Percentiles rank a stretch among this genome's conserved stretches.
These are phyloP conservation scores for Chaitophorus viminalis DNA, from an alignment of 2,888 invertebrate species.

Conservation along the genomic window DNA sequence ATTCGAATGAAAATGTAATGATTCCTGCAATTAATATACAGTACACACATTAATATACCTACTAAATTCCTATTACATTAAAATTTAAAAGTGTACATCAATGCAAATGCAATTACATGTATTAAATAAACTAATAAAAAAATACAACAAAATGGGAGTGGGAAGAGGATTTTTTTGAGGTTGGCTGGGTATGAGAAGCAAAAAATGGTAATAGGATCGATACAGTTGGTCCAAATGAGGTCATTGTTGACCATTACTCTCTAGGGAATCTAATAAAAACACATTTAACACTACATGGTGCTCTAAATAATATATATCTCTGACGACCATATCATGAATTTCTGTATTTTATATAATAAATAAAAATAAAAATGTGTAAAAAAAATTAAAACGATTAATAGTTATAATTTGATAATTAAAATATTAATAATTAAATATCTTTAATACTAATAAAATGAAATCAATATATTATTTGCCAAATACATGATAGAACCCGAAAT, in stretches of 20 bases:
- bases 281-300: constrained; percentile 2
- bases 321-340: background rate
- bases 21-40: too few species aligned
- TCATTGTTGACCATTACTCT: constrained; percentile 60
- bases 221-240: constrained; percentile 52
- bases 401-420: constrained; percentile 11
- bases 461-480: too few species aligned
- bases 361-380: background rate
- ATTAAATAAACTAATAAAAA: background rate
- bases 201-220: constrained; percentile 53
- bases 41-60: too few species aligned
- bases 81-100: background rate
- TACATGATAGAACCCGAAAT: too few species aligned
- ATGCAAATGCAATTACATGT: background rate
- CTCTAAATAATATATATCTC: background rate
- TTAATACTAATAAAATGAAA: too few species aligned
- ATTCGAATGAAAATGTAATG: too few species aligned
- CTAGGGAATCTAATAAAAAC: constrained; percentile 35
- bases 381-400: background rate
- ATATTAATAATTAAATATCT: background rate
- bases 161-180: background rate
- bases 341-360: background rate
- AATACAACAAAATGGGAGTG: constrained; percentile 13
- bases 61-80: too few species aligned
- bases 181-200: constrained; percentile 15